Percentiles rank a stretch among this genome's conserved stretches.
Evolutionary conservation across 2,113 vertebrate species (phyloP).

Genomic region (Polyodon spathula): DNA sequence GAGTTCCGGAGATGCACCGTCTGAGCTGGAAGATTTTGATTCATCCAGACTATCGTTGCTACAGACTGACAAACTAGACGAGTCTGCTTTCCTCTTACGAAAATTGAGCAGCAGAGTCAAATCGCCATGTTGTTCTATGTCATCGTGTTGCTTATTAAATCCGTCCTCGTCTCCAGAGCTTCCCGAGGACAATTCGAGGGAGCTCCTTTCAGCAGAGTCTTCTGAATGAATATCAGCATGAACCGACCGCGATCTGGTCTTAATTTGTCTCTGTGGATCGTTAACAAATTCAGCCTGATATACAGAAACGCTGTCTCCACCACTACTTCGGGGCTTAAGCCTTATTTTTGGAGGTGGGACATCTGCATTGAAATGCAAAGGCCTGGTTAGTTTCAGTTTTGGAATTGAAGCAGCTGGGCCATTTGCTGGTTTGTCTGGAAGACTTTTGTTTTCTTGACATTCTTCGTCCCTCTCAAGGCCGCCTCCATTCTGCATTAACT

Average conservation of each 20-base stretch:
- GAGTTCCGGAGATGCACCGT: conserved; percentile 72
- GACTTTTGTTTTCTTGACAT: conserved; percentile 50
- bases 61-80: conserved; percentile 74
- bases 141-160: conserved; percentile 21
- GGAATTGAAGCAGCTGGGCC: conserved; percentile 75
- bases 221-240: conserved; percentile 37
- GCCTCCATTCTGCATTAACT: conserved; percentile 52
- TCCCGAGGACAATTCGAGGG: conserved; percentile 69
- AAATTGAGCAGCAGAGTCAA: conserved; percentile 80
- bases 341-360: conserved; percentile 82
- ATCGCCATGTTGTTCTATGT: conserved; percentile 54
- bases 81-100: conserved; percentile 72
- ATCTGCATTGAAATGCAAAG: conserved; percentile 55
- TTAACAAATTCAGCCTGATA: conserved; percentile 87
- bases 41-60: conserved; percentile 88
- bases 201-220: conserved; percentile 54
- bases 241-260: conserved; percentile 39
- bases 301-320: conserved; percentile 65
- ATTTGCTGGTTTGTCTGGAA: conserved; percentile 56
- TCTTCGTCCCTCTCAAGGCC: conserved; percentile 47
- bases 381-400: conserved; percentile 83
- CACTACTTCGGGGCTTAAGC: conserved; percentile 66
- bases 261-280: conserved; percentile 54
- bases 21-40: conserved; percentile 82
- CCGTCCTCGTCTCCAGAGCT: conserved; percentile 78